Conservation (phyloP, 2,113 vertebrate species). For the Axis porcinus region DNA sequence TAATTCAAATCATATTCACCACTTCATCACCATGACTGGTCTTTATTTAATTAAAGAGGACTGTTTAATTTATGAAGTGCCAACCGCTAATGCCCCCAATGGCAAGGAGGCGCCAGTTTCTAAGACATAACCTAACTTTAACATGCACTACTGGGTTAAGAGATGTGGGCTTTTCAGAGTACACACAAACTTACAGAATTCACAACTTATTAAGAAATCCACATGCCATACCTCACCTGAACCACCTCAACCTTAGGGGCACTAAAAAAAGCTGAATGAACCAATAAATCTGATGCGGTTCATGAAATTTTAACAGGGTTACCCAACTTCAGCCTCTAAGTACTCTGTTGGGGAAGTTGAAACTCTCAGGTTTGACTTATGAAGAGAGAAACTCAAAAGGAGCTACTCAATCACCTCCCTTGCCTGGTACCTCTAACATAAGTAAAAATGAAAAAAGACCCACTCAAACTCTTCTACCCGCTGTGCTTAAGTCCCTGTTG, state of each 20-base stretch:
- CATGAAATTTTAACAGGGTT: constrained; percentile 40
- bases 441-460: constrained; percentile 2
- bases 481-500: background rate
- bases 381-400: constrained; percentile 35
- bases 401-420: background rate
- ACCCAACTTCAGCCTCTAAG: background rate
- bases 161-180: background rate
- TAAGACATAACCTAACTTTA: background rate
- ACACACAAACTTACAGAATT: background rate
- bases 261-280: constrained; percentile 22
- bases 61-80: background rate
- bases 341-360: background rate
- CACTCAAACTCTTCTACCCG: background rate
- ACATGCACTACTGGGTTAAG: background rate
- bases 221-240: background rate
- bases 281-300: background rate
- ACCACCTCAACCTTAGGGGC: background rate
- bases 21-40: background rate
- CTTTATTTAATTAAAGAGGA: constrained; percentile 6
- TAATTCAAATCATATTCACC: background rate
- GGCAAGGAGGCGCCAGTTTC: background rate
- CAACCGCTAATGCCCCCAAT: background rate
- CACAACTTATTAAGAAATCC: background rate
- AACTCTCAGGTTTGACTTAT: constrained; percentile 42
- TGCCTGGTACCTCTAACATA: background rate